phyloP scores from a whole-genome alignment of 2,888 invertebrate species.

The Oxystoma pomonae region DNA sequence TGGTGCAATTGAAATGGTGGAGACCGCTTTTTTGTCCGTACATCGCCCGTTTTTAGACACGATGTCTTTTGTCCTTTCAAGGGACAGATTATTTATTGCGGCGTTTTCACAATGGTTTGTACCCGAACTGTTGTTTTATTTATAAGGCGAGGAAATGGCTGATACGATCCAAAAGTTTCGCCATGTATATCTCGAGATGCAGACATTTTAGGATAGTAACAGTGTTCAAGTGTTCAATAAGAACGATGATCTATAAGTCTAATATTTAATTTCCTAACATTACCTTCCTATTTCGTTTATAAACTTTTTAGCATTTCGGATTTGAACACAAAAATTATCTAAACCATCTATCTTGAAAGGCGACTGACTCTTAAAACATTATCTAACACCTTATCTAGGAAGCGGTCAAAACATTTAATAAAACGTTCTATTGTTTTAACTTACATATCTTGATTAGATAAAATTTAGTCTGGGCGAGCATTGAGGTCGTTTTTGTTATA shows the following conservation, averaged over 20 bases:
- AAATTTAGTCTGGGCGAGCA: not conserved
- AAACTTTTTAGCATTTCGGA: too few species aligned
- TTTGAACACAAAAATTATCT: not conserved
- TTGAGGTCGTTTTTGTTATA: not conserved
- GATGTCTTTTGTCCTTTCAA: conserved; percentile 38
- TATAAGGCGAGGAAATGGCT: not conserved
- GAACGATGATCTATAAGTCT: too few species aligned
- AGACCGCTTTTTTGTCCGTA: conserved; percentile 38
- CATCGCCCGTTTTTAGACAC: conserved; percentile 31
- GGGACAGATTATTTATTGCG: conserved; percentile 33
- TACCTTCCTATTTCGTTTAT: too few species aligned
- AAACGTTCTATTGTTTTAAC: conserved; percentile 23
- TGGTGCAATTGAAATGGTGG: conserved; percentile 43
- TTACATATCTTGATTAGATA: conserved; percentile 5
- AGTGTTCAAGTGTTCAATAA: too few species aligned
- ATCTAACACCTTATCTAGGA: conserved; percentile 21
- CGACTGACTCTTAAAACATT: not conserved
- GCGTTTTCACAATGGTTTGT: conserved; percentile 28
- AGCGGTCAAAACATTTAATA: conserved; percentile 22
- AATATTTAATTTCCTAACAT: too few species aligned
- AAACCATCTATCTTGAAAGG: not conserved
- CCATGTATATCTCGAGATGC: too few species aligned
- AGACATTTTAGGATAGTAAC: too few species aligned
- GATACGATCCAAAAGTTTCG: not conserved
- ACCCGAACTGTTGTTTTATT: conserved; percentile 3